A percentile compares a stretch with the other conserved stretches of the same genome.
phyloP scores from a whole-genome alignment of 1,140 invertebrate species.

The Melitaea cinxia region DNA sequence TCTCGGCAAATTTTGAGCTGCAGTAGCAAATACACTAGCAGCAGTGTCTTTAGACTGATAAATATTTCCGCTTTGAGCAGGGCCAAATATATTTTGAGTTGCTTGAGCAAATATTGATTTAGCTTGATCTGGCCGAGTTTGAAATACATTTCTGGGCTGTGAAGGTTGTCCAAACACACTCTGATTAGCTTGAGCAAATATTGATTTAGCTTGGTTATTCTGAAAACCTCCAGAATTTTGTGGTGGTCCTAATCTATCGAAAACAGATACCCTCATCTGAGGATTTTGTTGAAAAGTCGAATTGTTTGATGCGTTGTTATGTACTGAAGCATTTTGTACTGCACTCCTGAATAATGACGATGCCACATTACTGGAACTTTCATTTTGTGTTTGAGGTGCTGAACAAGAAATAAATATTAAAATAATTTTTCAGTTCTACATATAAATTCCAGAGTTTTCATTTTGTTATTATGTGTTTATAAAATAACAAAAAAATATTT shows the following conservation, averaged over 20 bases:
- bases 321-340: constrained; percentile 43
- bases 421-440: too few relatives aligned
- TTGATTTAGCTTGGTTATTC: constrained; percentile 47
- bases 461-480: too few relatives aligned
- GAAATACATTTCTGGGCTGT: constrained; percentile 22
- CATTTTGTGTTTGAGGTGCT: constrained; percentile 61
- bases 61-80: constrained; percentile 12
- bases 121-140: constrained; percentile 14
- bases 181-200: constrained; percentile 43
- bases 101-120: constrained; percentile 40
- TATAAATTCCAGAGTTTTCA: too few relatives aligned
- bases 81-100: constrained; percentile 44
- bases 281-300: constrained; percentile 43
- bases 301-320: constrained; percentile 34
- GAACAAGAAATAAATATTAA: constrained; percentile 22
- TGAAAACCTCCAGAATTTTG: constrained; percentile 28
- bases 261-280: constrained; percentile 26
- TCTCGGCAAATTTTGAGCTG: constrained; percentile 10
- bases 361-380: constrained; percentile 40
- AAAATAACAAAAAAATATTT: too few relatives aligned
- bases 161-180: constrained; percentile 26
- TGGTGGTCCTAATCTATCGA: constrained; percentile 35
- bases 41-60: neutral
- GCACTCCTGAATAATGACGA: constrained; percentile 63
- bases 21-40: constrained; percentile 12